Evolutionary conservation across 2,797 vertebrate genomes (phyloP).

Genomic region (Myripristis murdjan): DNA sequence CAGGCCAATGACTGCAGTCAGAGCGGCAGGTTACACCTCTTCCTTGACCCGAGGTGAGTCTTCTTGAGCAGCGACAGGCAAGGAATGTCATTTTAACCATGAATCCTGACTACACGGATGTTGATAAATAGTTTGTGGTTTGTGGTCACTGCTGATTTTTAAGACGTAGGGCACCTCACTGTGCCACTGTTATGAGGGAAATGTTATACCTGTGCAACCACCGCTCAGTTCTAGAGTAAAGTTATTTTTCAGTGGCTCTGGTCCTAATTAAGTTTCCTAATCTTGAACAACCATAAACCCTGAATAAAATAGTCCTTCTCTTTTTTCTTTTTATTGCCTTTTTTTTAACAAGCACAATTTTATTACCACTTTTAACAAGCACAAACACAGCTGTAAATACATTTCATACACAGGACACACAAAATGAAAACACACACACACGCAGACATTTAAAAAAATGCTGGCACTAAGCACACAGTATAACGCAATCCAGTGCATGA

Average conservation of each 20-base stretch:
- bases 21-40: constrained; percentile 95
- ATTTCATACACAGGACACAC: too few relatives aligned
- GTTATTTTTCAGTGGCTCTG: not conserved
- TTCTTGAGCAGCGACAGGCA: constrained; percentile 5
- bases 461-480: too few relatives aligned
- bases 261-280: not conserved
- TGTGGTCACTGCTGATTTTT: not conserved
- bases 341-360: too few relatives aligned
- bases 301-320: too few relatives aligned
- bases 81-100: not conserved
- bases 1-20: constrained; percentile 96
- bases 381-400: too few relatives aligned
- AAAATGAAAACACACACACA: too few relatives aligned
- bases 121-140: not conserved
- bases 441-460: too few relatives aligned
- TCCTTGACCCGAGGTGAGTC: constrained; percentile 87
- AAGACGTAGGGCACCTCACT: not conserved
- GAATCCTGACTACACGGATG: not conserved
- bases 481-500: too few relatives aligned
- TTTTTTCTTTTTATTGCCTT: too few relatives aligned
- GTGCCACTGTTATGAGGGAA: not conserved
- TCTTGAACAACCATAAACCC: too few relatives aligned
- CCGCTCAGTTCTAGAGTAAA: too few relatives aligned
- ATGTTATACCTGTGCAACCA: not conserved
- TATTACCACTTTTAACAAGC: too few relatives aligned